Evolutionary conservation across 2,888 invertebrate species (phyloP).

Genomic region (Rhagium mordax): DNA sequence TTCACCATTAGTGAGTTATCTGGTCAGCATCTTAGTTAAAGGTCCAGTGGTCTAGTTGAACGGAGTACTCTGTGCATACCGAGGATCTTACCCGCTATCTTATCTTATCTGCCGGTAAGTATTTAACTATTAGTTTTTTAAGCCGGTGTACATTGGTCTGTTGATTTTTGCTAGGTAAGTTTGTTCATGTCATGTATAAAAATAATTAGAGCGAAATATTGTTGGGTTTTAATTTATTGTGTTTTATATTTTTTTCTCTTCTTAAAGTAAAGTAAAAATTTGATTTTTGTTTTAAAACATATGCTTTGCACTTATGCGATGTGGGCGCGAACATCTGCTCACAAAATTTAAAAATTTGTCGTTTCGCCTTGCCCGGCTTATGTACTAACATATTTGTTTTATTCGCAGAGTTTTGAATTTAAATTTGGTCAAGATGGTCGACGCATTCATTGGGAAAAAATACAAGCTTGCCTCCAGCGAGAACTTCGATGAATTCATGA

Average conservation of each 20-base stretch:
- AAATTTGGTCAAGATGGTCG: slow-evolving; percentile 60
- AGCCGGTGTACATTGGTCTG: background rate
- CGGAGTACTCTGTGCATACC: background rate
- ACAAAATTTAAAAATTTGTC: too few relatives aligned
- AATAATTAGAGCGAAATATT: too few relatives aligned
- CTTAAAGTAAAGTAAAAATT: too few relatives aligned
- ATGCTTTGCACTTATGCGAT: too few relatives aligned
- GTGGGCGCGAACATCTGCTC: too few relatives aligned
- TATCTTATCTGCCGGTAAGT: background rate
- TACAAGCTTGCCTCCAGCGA: slow-evolving; percentile 87
- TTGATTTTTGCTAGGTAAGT: background rate
- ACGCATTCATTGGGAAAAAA: slow-evolving; percentile 70
- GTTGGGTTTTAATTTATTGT: too few relatives aligned
- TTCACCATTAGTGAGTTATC: background rate
- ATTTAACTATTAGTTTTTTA: background rate
- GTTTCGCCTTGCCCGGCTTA: too few relatives aligned
- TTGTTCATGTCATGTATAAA: background rate
- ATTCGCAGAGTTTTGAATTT: background rate
- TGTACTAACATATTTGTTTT: background rate
- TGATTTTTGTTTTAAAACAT: too few relatives aligned
- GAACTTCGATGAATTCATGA: slow-evolving; percentile 93
- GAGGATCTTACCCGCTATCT: background rate
- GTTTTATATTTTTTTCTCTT: background rate
- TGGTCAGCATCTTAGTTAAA: background rate
- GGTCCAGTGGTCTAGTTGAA: background rate